Percentiles rank a stretch among this genome's conserved stretches.
Evolutionary conservation across 2,797 vertebrate species (phyloP).

Genomic region (Triplophysa bombifrons): DNA sequence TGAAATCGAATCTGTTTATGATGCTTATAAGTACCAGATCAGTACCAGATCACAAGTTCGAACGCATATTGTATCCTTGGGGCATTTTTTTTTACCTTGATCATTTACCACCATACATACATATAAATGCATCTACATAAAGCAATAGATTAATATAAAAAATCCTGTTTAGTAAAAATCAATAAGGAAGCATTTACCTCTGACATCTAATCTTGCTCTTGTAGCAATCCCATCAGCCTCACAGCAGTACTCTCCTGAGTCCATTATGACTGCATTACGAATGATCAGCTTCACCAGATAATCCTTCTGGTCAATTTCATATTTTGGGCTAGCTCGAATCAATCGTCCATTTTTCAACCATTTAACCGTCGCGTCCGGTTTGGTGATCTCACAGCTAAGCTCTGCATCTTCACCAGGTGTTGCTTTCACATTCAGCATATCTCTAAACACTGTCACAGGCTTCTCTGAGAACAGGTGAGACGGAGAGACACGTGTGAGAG

Average conservation of each 20-base stretch:
- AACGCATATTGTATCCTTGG: too few relatives aligned
- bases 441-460: constrained; percentile 80
- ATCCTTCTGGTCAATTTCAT: constrained; percentile 79
- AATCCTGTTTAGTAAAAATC: background rate
- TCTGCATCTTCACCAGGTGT: constrained; percentile 82
- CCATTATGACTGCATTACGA: constrained; percentile 77
- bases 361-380: constrained; percentile 76
- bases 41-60: too few relatives aligned
- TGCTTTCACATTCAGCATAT: constrained; percentile 79
- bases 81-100: too few relatives aligned
- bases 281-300: constrained; percentile 77
- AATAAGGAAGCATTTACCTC: constrained; percentile 74
- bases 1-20: background rate
- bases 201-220: constrained; percentile 81
- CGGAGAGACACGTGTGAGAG: background rate
- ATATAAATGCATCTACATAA: too few relatives aligned
- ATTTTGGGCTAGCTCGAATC: constrained; percentile 83
- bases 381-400: constrained; percentile 90
- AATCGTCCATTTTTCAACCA: constrained; percentile 89
- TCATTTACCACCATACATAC: too few relatives aligned
- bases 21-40: too few relatives aligned
- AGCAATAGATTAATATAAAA: too few relatives aligned
- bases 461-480: constrained; percentile 76
- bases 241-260: constrained; percentile 90
- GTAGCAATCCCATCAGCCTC: constrained; percentile 82